Conservation (phyloP, 2,888 invertebrate genomes). For the Thelaira solivaga region DNA sequence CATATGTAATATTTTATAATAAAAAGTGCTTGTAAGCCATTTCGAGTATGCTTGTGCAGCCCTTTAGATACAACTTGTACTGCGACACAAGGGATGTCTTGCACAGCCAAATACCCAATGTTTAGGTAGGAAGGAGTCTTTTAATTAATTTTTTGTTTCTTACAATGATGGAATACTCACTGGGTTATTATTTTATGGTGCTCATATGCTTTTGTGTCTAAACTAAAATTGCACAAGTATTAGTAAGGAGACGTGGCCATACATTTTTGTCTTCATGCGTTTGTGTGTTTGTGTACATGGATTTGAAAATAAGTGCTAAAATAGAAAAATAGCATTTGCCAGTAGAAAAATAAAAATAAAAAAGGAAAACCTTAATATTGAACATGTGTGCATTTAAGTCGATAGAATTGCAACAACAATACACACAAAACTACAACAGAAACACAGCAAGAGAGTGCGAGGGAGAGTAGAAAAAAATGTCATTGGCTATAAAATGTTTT, state of each 20-base stretch:
- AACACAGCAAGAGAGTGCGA: too few relatives aligned
- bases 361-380: conserved; percentile 32
- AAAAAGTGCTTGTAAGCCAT: too few relatives aligned
- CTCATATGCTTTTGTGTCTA: not conserved
- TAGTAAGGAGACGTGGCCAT: conserved; percentile 28
- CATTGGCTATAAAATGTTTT: conserved; percentile 36
- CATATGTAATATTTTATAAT: too few relatives aligned
- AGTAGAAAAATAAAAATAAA: not conserved
- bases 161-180: too few relatives aligned
- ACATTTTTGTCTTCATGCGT: not conserved
- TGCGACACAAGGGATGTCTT: too few relatives aligned
- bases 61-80: too few relatives aligned
- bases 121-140: too few relatives aligned
- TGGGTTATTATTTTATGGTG: not conserved
- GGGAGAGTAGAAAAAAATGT: too few relatives aligned
- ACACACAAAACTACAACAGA: too few relatives aligned
- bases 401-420: conserved; percentile 17
- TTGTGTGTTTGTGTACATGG: conserved; percentile 46
- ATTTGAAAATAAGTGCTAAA: conserved; percentile 37
- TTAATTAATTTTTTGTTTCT: not conserved
- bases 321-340: conserved; percentile 1
- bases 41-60: too few relatives aligned
- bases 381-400: conserved; percentile 47
- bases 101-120: too few relatives aligned
- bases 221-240: not conserved